These are phyloP conservation scores for Metopia argyrocephala DNA, from an alignment of 2,888 invertebrate genomes.

Conservation along the genomic window DNA sequence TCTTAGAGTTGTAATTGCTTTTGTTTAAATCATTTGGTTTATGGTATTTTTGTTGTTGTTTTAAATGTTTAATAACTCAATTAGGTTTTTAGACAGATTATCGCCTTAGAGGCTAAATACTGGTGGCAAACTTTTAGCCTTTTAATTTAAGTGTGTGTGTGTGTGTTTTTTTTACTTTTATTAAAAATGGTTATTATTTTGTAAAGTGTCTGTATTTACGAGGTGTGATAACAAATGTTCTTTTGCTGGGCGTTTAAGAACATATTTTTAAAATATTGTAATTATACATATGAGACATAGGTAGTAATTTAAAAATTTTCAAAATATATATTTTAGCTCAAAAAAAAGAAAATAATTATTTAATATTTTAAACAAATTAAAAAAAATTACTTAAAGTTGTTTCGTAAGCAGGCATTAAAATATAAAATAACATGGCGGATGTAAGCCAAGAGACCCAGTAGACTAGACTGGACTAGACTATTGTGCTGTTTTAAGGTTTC, in stretches of 20 bases:
- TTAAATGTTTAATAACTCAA: slow-evolving; percentile 50
- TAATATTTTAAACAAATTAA: no score
- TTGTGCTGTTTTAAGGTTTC: no score
- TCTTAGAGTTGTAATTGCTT: neutral
- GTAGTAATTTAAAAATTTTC: neutral
- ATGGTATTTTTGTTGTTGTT: neutral
- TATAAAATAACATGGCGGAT: no score
- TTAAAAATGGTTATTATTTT: slow-evolving; percentile 43
- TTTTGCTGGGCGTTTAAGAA: slow-evolving; percentile 35
- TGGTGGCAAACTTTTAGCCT: neutral
- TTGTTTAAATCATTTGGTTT: neutral
- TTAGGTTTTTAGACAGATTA: slow-evolving; percentile 42
- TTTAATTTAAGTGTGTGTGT: neutral
- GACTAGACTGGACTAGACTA: no score
- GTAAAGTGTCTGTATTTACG: neutral
- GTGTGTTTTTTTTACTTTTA: slow-evolving; percentile 5
- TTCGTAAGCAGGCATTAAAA: no score
- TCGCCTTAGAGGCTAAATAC: slow-evolving; percentile 53
- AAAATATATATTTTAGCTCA: no score
- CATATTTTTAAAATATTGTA: neutral
- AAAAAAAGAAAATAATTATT: no score
- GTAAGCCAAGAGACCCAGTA: no score
- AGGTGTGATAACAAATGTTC: slow-evolving; percentile 62
- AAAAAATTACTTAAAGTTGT: no score
- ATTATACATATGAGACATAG: no score